These are phyloP conservation scores for Nicator chloris DNA, from an alignment of 2,113 vertebrate genomes.

Conservation along the genomic window DNA sequence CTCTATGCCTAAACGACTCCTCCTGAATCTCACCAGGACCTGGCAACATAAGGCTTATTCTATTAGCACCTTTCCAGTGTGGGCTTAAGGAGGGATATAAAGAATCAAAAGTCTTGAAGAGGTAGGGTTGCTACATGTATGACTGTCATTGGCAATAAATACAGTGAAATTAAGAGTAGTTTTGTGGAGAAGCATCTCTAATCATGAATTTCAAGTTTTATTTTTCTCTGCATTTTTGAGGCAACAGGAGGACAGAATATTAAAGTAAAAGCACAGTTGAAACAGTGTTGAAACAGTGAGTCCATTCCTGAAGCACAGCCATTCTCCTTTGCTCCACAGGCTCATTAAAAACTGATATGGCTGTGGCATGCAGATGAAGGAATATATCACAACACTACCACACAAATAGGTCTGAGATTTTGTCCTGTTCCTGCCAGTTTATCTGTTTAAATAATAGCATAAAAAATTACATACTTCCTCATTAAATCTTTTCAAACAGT, in stretches of 20 bases:
- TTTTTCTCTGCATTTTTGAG: background rate
- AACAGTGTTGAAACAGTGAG: fast-evolving
- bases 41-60: background rate
- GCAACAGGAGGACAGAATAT: background rate
- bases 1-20: background rate
- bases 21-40: background rate
- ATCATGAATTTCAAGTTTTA: background rate
- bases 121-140: background rate
- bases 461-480: background rate
- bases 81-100: background rate
- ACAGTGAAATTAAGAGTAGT: background rate
- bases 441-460: background rate
- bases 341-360: background rate
- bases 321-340: background rate
- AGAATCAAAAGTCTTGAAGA: background rate
- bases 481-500: background rate
- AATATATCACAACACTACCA: background rate
- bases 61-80: background rate
- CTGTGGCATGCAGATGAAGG: background rate
- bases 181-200: background rate
- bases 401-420: background rate
- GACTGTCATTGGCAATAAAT: background rate
- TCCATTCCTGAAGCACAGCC: background rate
- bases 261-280: background rate
- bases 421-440: background rate